Evolutionary conservation across 2,113 vertebrate genomes (phyloP).

Genomic region (Phalacrocorax aristotelis): DNA sequence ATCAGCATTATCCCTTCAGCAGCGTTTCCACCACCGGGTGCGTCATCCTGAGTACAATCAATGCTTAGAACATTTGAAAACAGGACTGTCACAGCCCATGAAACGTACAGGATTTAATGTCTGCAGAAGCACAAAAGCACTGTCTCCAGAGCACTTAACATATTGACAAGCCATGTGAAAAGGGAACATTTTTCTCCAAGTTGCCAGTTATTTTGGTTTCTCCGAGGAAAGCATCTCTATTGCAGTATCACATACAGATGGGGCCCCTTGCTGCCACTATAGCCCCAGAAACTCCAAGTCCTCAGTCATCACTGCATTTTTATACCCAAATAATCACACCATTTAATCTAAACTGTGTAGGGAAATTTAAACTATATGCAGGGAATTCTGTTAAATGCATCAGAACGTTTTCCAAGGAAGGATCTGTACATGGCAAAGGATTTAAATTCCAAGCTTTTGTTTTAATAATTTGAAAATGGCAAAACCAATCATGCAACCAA

Average conservation of each 20-base stretch:
- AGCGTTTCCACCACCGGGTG: neutral
- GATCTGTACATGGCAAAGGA: neutral
- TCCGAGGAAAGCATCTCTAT: neutral
- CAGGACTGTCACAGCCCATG: neutral
- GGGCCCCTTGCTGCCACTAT: neutral
- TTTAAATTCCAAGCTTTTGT: neutral
- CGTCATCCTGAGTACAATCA: neutral
- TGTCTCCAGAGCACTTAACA: conserved; percentile 42
- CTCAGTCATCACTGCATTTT: neutral
- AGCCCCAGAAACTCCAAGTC: neutral
- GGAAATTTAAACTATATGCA: neutral
- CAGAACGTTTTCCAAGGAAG: neutral
- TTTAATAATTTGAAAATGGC: neutral
- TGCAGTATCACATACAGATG: neutral
- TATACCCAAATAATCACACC: neutral
- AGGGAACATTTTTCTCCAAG: conserved; percentile 2
- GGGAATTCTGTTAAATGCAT: neutral
- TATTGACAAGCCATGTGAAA: conserved; percentile 30
- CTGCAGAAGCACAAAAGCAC: conserved; percentile 44
- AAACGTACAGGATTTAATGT: neutral
- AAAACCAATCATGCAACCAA: neutral
- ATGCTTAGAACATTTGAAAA: conserved; percentile 28
- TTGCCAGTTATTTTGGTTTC: neutral
- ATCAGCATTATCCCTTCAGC: neutral
- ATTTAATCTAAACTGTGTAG: conserved; percentile 6